Base-by-base conservation (phyloP, 1,140 invertebrate genomes). In the Lepidurus couesii region DNA sequence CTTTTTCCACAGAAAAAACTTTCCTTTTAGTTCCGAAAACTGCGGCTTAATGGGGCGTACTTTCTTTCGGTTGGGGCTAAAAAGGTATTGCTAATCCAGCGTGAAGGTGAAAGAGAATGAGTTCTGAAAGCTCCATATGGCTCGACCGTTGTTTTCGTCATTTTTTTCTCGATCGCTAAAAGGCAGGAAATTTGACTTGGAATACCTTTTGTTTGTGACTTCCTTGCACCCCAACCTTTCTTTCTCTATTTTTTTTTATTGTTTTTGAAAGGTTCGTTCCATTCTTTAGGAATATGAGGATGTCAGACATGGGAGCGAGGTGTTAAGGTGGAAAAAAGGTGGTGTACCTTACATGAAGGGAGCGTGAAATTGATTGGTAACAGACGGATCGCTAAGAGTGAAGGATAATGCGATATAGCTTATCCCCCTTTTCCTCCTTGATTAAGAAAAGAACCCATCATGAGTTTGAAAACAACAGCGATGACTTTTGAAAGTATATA, bases 321-420 rank as follows among this genome's bases (percentile, higher is more conserved):
- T 65, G 53, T 65, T 65, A 65, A 4, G 34, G 3, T 2, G 34
- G 3, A 65, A 65, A 65, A 65, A 65, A 21, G 53, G 53, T 21
- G 53, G 53, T 16, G 53, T 65, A 16, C 53, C 53, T 13, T 65
- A 65, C 13, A 65, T 16, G 53, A 65, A 65, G 53, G 53, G 4
- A 65, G 53, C 53, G 53, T 65, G 53, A 65, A 65, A 65, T 65
- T 65, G 53, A 65, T 16, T 21, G 53, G 53, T 21, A 65, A 65
- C 53, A 8, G 16, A 21, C 53, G 53, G 53, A 65, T 65, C 53
- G 53, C 53, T 21, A 65, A 65, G 21, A 65, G 53, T 7, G 53
- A 65, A 65, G 53, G 53, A 65, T 7, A 21, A 65, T 13, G 13
- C 21, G 53, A 65, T 65, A 65, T 65, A 65, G 21, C 10, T 5